Conservation (phyloP, 1,140 invertebrate genomes). For the Acyrthosiphon pisum region DNA sequence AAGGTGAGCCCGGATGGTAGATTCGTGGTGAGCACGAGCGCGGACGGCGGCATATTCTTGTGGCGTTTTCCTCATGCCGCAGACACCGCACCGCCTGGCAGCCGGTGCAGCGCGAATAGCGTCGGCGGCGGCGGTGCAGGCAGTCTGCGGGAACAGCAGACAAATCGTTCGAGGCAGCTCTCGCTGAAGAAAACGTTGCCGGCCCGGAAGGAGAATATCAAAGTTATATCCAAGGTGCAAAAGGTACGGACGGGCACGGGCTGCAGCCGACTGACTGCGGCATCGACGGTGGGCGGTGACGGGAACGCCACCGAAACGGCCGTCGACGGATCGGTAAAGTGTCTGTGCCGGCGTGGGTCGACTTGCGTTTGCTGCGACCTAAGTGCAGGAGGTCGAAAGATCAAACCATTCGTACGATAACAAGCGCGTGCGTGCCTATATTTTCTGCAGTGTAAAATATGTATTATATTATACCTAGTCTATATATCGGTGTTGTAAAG, state of each 20-base stretch:
- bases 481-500: not conserved
- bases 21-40: conserved; percentile 76
- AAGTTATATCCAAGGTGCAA: conserved; percentile 11
- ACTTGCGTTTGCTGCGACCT: not conserved
- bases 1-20: conserved; percentile 77
- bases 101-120: not conserved
- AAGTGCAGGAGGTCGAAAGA: not conserved
- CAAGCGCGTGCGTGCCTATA: not conserved
- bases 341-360: not conserved
- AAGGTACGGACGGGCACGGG: not conserved
- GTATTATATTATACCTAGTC: not conserved
- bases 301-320: not conserved
- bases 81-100: conserved; percentile 63
- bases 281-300: not conserved
- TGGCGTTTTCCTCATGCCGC: conserved; percentile 73
- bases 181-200: conserved; percentile 58
- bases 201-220: conserved; percentile 50
- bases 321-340: not conserved
- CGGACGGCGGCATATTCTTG: conserved; percentile 84
- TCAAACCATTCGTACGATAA: not conserved
- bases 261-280: not conserved
- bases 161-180: conserved; percentile 22
- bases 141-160: conserved; percentile 69
- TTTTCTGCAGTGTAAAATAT: not conserved
- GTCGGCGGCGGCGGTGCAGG: conserved; percentile 64